Evolutionary conservation across 2,113 vertebrate species (phyloP), one percentile per base, ranked within the genome.

Genomic region (Phyllopteryx taeniolatus): DNA sequence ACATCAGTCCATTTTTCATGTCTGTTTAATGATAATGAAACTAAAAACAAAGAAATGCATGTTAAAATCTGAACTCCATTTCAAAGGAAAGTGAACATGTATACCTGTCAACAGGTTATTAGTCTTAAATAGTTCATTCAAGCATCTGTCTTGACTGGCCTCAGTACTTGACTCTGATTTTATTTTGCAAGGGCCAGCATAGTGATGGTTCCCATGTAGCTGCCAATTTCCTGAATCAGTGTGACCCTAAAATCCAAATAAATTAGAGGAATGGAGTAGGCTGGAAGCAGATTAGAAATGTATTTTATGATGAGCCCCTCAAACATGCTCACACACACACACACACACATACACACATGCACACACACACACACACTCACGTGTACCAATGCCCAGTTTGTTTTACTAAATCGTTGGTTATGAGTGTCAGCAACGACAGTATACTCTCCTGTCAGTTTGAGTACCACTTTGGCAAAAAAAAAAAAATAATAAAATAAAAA

Each of bases 271-370:
- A 67, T 56, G 43, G 43, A 78, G 43, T 78, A 80, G 68, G 67
- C 47, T 82, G 68, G 76, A 61, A 77, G 51, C 47, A 72, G 75
- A 77, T 83, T 80, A 79, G 71, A 85, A 69, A 77, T 79, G 75
- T 60, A 81, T 68, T 73, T 59, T 39, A 72, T 67, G 73, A 82
- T 83, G 77, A 83, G 68, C 39, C 39, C 71, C 74, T 56, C 67
- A 20, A 53, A 27, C 27, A 27, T 27, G 27, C 27, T 27, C 27
- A 27, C 27, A 27, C 27, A 27, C 27, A 27, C 27, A 27, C 27
- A 27, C 51, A 49, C 56, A 66, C 71, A 35, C 19, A 71, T 51
- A 31, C 63, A 75, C 20, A 11, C 65, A 64, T 44, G 44, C 56
- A 66, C 71, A 35, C 19, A 71, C 57, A 31, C 63, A 75, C 20